Evolutionary conservation across 2,888 invertebrate genomes (phyloP), one percentile per base, ranked within the genome.

Genomic region (Campopleginae sp.): DNA sequence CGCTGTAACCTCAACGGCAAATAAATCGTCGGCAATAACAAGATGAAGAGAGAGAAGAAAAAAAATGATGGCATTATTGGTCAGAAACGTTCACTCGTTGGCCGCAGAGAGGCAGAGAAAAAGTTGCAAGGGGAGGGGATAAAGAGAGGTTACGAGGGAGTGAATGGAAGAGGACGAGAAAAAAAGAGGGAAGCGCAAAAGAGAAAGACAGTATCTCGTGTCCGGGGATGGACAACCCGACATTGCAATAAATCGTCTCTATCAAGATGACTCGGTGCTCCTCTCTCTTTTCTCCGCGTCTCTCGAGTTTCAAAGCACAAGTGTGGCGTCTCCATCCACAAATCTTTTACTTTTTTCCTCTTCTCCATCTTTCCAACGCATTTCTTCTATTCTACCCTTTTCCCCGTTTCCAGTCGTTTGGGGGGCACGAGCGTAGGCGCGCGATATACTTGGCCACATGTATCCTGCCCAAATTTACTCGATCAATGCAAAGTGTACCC

Each of bases 221-320:
- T 81, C 58, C 82, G 68, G 77, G 81, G 84, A 86, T 86, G 86
- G 84, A 86, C 86, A 86, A 79, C 79, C 85, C 85, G 86, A 86
- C 86, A 86, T 86, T 86, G 87, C 87, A 87, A 89, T 89, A 89
- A 89, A 89, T 89, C 85, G 84, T 82, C 82, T 87, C 86, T 89
- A 89, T 89, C 89, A 89, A 89, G 88, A 89, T 89, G 88, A 89
- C 88, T 88, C 86, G 85, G 82, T 82, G 85, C 86, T 87, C 84
- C 84, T 83, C 86, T 87, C 86, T 86, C 85, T 87, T 27, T 58
- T 58, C 76, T 77, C 72, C 48, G 82, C 79, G 78, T 82, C 71
- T 86, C 82, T 86, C 82, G 77, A 77, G 66, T 79, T 71, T 82
- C 82, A 58, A 48, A 80, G 84, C 80, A 84, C 82, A 82, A 84